Conservation (phyloP, 2,888 invertebrate species). For the Antheraea yamamai region DNA sequence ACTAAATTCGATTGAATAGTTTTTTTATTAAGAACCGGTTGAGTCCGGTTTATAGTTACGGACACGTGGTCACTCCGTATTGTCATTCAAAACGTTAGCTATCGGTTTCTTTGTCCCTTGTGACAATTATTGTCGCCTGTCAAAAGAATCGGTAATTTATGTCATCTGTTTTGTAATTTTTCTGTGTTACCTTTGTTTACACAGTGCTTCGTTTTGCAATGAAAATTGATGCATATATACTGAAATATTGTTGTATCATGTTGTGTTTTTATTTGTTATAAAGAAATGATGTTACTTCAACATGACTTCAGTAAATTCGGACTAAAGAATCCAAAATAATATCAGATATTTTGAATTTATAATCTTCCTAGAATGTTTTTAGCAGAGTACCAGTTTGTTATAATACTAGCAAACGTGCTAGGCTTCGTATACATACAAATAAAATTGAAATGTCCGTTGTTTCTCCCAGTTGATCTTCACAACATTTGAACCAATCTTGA, state of each 20-base stretch:
- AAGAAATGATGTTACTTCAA: not conserved
- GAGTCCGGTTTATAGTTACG: slow-evolving; percentile 64
- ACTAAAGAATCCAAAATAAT: not conserved
- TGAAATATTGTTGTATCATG: too few relatives aligned
- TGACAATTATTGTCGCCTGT: slow-evolving; percentile 15
- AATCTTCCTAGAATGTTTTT: not conserved
- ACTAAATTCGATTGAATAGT: slow-evolving; percentile 73
- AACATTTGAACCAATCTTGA: too few relatives aligned
- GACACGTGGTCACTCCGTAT: slow-evolving; percentile 76
- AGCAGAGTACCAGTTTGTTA: not conserved
- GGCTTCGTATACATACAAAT: not conserved
- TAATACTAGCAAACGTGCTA: not conserved
- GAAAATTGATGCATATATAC: too few relatives aligned
- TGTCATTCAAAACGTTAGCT: slow-evolving; percentile 69
- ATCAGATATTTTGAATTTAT: not conserved
- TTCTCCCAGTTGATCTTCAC: too few relatives aligned
- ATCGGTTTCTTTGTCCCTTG: slow-evolving; percentile 64
- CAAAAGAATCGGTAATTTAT: slow-evolving; percentile 21
- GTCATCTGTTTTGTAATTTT: slow-evolving; percentile 12
- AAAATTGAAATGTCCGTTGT: too few relatives aligned
- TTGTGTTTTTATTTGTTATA: too few relatives aligned
- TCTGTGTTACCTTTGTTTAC: slow-evolving; percentile 10
- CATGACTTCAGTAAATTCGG: not conserved
- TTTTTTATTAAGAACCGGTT: slow-evolving; percentile 73
- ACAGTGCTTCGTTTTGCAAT: not conserved